Percentiles rank a stretch among this genome's conserved stretches.
Conservation (phyloP, 2,113 vertebrate genomes). For the Dipodomys merriami region DNA sequence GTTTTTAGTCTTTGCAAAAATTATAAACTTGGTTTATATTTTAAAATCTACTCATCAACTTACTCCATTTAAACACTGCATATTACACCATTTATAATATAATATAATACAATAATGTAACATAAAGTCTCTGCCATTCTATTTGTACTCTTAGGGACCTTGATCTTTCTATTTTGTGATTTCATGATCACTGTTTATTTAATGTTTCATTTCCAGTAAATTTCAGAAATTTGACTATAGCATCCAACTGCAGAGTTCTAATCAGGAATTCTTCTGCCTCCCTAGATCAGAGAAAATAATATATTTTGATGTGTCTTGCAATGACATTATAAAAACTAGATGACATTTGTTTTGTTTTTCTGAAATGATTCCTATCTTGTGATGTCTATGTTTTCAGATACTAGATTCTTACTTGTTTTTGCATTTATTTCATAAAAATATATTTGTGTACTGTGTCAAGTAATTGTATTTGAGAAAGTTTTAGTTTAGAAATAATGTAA, state of each 20-base stretch:
- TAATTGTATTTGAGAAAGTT: background rate
- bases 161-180: background rate
- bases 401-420: background rate
- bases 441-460: background rate
- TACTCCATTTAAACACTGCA: background rate
- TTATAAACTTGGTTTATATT: background rate
- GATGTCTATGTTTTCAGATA: background rate
- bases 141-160: background rate
- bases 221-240: background rate
- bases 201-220: background rate
- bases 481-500: too few relatives aligned
- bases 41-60: background rate
- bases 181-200: background rate
- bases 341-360: background rate
- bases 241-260: background rate
- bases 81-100: background rate
- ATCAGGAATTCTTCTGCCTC: background rate
- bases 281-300: background rate
- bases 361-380: background rate
- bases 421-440: background rate
- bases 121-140: background rate
- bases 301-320: background rate
- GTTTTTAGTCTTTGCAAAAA: too few relatives aligned
- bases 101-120: background rate
- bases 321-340: background rate